Evolutionary conservation across 2,888 invertebrate genomes (phyloP), one percentile per base, ranked within the genome.

Genomic region (Rhingia rostrata): DNA sequence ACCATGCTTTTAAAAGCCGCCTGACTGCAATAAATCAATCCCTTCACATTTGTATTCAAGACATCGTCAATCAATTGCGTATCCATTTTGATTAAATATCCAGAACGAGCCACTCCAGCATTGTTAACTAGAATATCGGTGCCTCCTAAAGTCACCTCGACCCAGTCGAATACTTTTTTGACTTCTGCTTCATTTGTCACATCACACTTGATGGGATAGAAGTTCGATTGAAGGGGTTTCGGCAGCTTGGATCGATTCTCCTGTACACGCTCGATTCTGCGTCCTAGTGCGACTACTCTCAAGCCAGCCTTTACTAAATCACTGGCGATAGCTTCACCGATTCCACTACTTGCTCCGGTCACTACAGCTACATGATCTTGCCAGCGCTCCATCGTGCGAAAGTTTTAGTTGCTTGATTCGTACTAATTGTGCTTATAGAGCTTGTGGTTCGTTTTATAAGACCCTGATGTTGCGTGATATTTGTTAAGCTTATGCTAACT

Each of bases 311-410:
- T 87, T 0, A 90, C 91, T 4, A 93, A 88, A 41, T 90, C 88
- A 45, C 87, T 87, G 1, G 89, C 89, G 41, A 92, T 90, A 2
- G 90, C 91, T 9, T 91, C 92, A 30, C 93, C 94, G 61, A 94
- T 93, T 2, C 94, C 94, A 0, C 92, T 90, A 88, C 93, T 93
- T 4, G 93, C 93, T 6, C 94, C 94, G 0, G 93, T 94, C 70
- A 94, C 93, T 32, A 94, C 91, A 0, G 93, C 94, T 0, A 93
- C 92, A 87, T 92, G 92, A 41, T 93, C 93, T 0, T 86, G 83
- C 93, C 93, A 94, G 32, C 93, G 92, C n/a, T 94, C 92, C 92
- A 92, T 91, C 35, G 14, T 10, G 43, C 7, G 22, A 12, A 2
- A 30, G 14, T 49, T 14, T 7, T 4, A 32, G 4, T 6, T 35